phyloP scores from a whole-genome alignment of 2,113 vertebrate species.

The Chrysemys picta region DNA sequence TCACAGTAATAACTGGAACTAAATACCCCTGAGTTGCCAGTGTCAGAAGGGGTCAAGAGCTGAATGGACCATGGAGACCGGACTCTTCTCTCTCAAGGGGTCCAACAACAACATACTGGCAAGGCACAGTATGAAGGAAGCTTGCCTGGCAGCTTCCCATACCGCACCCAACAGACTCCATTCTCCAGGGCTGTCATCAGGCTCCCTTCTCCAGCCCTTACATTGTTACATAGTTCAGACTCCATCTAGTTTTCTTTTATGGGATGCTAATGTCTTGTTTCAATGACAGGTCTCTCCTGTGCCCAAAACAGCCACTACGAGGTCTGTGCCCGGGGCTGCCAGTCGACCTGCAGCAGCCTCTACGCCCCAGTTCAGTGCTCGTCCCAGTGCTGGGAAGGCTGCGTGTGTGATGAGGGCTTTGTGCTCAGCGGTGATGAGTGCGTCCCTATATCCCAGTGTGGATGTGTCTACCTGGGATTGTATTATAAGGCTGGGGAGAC shows the following conservation, averaged over 20 bases:
- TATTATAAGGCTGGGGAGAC: slow-evolving; percentile 72
- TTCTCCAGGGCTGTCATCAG: too few relatives aligned
- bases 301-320: slow-evolving; percentile 79
- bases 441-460: slow-evolving; percentile 77
- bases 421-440: slow-evolving; percentile 78
- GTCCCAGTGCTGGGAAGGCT: slow-evolving; percentile 73
- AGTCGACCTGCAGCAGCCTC: slow-evolving; percentile 71
- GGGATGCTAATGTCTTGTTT: background rate
- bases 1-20: background rate
- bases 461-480: slow-evolving; percentile 65
- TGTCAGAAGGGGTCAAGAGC: background rate
- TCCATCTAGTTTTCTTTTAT: background rate
- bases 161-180: background rate
- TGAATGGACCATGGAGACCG: background rate
- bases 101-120: background rate
- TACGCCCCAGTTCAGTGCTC: slow-evolving; percentile 59
- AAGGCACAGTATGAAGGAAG: background rate
- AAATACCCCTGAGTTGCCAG: background rate
- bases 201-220: background rate
- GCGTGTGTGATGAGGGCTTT: slow-evolving; percentile 76
- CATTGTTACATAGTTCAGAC: background rate
- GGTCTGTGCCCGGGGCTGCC: slow-evolving; percentile 73
- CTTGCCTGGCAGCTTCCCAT: background rate
- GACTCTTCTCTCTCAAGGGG: background rate
- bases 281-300: slow-evolving; percentile 43